Evolutionary conservation across 2,888 invertebrate genomes (phyloP).

Genomic region (Sicus ferrugineus): DNA sequence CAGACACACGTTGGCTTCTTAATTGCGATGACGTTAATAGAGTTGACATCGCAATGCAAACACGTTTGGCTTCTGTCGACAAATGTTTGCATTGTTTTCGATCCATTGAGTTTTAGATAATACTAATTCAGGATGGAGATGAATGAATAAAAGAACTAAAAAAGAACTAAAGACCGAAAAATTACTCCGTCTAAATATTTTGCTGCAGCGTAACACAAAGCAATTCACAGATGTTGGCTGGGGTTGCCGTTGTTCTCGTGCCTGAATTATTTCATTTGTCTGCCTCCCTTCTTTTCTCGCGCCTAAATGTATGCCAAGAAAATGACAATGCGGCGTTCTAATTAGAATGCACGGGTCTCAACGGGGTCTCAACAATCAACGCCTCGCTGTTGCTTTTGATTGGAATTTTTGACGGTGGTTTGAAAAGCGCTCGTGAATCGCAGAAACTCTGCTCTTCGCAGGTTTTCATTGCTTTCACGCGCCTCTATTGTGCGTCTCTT

Average conservation of each 20-base stretch:
- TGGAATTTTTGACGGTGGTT: background rate
- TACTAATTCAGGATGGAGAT: background rate
- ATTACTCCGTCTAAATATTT: background rate
- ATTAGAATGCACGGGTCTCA: background rate
- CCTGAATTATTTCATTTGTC: background rate
- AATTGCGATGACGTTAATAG: too few species aligned
- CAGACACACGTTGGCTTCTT: too few species aligned
- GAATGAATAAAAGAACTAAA: too few species aligned
- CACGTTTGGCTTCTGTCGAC: too few species aligned
- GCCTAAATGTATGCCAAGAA: background rate
- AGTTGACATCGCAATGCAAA: too few species aligned
- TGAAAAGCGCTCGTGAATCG: background rate
- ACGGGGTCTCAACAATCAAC: background rate
- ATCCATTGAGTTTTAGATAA: too few species aligned
- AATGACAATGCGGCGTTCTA: background rate
- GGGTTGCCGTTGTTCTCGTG: background rate
- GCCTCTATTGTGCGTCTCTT: background rate
- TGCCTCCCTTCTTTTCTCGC: background rate
- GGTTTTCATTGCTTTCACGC: background rate
- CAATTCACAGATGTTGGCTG: background rate
- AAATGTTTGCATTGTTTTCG: background rate
- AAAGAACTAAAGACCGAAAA: background rate
- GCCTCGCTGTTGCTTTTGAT: too few species aligned
- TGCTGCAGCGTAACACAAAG: background rate
- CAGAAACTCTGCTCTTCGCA: background rate